Base-by-base conservation (phyloP, 2,797 vertebrate species). In the Pogonophryne albipinna region DNA sequence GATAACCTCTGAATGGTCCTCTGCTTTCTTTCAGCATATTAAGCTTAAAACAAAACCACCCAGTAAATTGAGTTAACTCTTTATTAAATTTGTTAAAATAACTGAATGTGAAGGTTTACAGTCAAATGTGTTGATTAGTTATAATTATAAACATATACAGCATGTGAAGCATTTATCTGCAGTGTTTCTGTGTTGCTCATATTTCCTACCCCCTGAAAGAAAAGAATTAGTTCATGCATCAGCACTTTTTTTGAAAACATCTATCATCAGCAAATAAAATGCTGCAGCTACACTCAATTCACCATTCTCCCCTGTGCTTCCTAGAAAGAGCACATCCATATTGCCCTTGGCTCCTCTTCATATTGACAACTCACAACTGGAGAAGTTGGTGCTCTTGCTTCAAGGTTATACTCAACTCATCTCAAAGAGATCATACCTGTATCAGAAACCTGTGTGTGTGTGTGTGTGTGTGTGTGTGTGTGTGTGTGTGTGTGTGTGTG, bases 231-330 rank as follows among this genome's bases (percentile, higher is more conserved):
- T 44, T 74, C 34, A 38, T 66, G 62, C 67, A 73, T 90, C 87
- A 90, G 87, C 84, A 80, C 78, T 84, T 87, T 85, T 49, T 87
- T 72, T 67, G 12, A 72, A 86, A 85, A 91, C 66, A 84, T 87
- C 76, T 47, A 88, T 92, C 83, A 85, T 87, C 85, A 88, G 89
- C 85, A 85, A 83, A 89, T 89, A 84, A 85, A 86, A 81, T 56
- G 71, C 82, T 78, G 85, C 79, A 78, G 68, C 79, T 71, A 45
- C 56, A 85, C 77, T 89, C 60, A 81, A 76, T 90, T 84, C 76
- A 74, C 67, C 59, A 60, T 78, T 85, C 80, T 76, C 78, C 49
- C 65, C 82, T 70, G 55, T 62, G 64, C 83, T 62, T 76, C 59
- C 47, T 45, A 69, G 76, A 85, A 78, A 66, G 67, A 82, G 60